These are phyloP conservation scores for Arge pagana DNA, from an alignment of 2,888 invertebrate species.

Conservation along the genomic window DNA sequence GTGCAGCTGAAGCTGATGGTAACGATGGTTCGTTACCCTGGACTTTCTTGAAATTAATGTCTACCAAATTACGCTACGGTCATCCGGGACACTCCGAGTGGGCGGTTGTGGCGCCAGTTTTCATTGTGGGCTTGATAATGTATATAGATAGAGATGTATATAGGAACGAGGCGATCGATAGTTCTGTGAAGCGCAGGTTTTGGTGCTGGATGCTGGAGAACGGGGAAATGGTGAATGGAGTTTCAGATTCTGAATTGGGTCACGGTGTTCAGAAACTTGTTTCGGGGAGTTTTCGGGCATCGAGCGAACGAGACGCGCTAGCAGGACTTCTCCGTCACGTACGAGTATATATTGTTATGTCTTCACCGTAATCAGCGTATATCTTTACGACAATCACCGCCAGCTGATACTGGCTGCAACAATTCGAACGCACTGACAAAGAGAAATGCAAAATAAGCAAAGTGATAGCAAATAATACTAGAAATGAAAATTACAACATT, in stretches of 20 bases:
- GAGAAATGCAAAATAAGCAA: too few species aligned
- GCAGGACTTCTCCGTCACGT: neutral
- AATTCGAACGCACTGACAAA: too few species aligned
- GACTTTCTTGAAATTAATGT: slow-evolving; percentile 18
- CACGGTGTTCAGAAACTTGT: slow-evolving; percentile 29
- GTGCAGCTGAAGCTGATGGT: too few species aligned
- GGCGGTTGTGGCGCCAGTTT: too few species aligned
- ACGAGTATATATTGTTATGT: neutral
- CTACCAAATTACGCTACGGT: slow-evolving; percentile 9
- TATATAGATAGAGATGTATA: too few species aligned
- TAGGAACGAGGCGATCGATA: slow-evolving; percentile 30
- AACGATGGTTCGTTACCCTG: slow-evolving; percentile 8
- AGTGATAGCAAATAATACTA: too few species aligned
- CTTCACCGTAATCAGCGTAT: too few species aligned
- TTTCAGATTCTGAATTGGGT: slow-evolving; percentile 41
- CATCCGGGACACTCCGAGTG: too few species aligned
- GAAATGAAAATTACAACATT: too few species aligned
- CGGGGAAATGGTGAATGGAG: slow-evolving; percentile 51
- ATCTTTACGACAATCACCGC: too few species aligned
- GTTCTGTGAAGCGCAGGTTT: slow-evolving; percentile 28
- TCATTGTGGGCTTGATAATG: too few species aligned
- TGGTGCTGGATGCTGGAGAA: slow-evolving; percentile 29
- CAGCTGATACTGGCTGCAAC: neutral
- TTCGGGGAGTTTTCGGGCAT: slow-evolving; percentile 34
- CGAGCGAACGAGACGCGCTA: slow-evolving; percentile 34